Base-by-base conservation (phyloP, 2,113 vertebrate genomes). In the Microtus montanus region DNA sequence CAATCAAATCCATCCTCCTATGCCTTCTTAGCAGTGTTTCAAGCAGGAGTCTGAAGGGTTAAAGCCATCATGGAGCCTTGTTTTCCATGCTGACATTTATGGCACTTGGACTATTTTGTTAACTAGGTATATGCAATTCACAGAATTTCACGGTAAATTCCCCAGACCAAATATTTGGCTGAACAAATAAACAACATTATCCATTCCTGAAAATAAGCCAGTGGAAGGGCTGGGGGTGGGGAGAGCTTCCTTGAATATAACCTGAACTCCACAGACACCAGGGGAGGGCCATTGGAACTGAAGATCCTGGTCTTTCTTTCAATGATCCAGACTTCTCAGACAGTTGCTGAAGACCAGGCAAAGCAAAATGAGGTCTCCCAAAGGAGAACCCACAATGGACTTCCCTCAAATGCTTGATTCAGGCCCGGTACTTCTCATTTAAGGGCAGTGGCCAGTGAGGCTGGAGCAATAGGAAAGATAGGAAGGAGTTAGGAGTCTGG, bases 141-240 rank as follows among this genome's bases (percentile, higher is more conserved):
- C 96, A 97, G 97, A 97, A 97, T 95, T 94, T 97, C 98, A 97
- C 92, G 97, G 96, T 96, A 95, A 98, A 98, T 98, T 98, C 96
- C 95, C 97, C 96, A 97, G 97, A 97, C 96, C 97, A 97, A 97
- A 97, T 97, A 97, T 96, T 96, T 97, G 98, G 96, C 96, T 93
- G 97, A 96, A 97, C 96, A 97, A 97, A 97, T 96, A 96, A 97
- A 97, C 97, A 95, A 98, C 97, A 95, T 97, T 96, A 95, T 96
- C 97, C 96, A 96, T 97, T 95, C 95, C 90, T 96, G 95, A 97
- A 97, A 97, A 96, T 94, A 96, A 96, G 96, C 95, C 96, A 97
- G 83, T 54, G 61, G 87, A 30, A 87, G 70, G 83, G 54, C 13
- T 61, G 58, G 70, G 38, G 82, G 78, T 19, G 12, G 66, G 44